Evolutionary conservation across 2,797 vertebrate species (phyloP).

Genomic region (Hafferia zeledoni): DNA sequence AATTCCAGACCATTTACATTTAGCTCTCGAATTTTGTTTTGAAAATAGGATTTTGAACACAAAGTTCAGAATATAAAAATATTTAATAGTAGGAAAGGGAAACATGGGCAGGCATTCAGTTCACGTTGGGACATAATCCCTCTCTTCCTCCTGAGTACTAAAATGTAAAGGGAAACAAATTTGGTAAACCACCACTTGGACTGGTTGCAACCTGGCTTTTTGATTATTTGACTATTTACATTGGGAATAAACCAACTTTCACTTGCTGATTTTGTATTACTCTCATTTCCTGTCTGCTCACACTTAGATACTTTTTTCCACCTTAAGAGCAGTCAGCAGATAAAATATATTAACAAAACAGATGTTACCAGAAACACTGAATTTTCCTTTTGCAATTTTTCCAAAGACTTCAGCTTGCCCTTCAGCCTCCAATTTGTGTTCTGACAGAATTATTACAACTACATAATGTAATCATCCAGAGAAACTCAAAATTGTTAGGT

Average conservation of each 20-base stretch:
- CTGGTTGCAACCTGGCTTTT: constrained; percentile 43
- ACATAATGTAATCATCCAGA: background rate
- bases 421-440: background rate
- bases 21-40: constrained; percentile 33
- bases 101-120: constrained; percentile 1
- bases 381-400: constrained; percentile 35
- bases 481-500: background rate
- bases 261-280: constrained; percentile 47
- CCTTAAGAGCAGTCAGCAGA: background rate
- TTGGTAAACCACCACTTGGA: constrained; percentile 57
- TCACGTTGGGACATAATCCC: constrained; percentile 13
- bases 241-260: constrained; percentile 43
- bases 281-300: constrained; percentile 60
- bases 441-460: background rate
- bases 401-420: background rate
- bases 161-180: constrained; percentile 48
- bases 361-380: constrained; percentile 43
- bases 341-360: constrained; percentile 60
- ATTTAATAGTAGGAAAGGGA: constrained; percentile 25
- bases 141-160: background rate
- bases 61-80: constrained; percentile 45
- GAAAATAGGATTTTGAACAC: constrained; percentile 44
- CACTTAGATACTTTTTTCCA: constrained; percentile 62
- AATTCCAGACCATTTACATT: constrained; percentile 32
- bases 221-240: constrained; percentile 48